phyloP scores from a whole-genome alignment of 2,797 vertebrate species.

The Rhabdomys pumilio region DNA sequence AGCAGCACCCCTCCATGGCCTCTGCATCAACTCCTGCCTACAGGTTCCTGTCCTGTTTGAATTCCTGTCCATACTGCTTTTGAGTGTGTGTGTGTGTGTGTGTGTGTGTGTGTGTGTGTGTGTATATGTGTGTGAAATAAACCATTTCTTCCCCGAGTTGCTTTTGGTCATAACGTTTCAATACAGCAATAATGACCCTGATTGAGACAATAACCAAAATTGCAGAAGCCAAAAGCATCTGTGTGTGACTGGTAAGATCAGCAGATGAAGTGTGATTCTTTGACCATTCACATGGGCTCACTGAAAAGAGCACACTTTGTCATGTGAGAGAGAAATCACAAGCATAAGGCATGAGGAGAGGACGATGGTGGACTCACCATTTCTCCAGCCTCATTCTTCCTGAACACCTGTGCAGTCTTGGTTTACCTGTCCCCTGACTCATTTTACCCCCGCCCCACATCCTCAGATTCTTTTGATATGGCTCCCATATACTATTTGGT shows the following conservation, averaged over 20 bases:
- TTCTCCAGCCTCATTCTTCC: not conserved
- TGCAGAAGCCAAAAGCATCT: not conserved
- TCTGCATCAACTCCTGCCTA: not conserved
- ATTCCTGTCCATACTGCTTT: not conserved
- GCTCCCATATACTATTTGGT: not conserved
- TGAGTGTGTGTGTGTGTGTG: not conserved
- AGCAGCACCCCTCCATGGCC: not conserved
- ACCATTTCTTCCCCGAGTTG: not conserved
- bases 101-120: too few species aligned
- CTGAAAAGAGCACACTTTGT: slow-evolving; percentile 10
- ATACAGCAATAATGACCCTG: not conserved
- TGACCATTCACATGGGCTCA: too few species aligned
- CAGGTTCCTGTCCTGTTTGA: not conserved
- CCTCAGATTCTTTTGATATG: not conserved
- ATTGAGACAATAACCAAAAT: not conserved
- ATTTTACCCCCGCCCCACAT: not conserved
- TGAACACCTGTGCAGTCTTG: slow-evolving; percentile 8
- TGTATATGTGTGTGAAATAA: not conserved
- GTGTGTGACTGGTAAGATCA: not conserved
- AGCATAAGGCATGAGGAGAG: slow-evolving; percentile 5
- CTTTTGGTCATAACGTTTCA: not conserved
- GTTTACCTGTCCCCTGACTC: not conserved
- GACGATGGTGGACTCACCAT: not conserved
- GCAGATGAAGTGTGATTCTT: not conserved
- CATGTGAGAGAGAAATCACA: slow-evolving; percentile 40